A percentile compares a stretch with the other conserved stretches of the same genome.
phyloP scores from a whole-genome alignment of 2,797 vertebrate genomes.

The Anas acuta region DNA sequence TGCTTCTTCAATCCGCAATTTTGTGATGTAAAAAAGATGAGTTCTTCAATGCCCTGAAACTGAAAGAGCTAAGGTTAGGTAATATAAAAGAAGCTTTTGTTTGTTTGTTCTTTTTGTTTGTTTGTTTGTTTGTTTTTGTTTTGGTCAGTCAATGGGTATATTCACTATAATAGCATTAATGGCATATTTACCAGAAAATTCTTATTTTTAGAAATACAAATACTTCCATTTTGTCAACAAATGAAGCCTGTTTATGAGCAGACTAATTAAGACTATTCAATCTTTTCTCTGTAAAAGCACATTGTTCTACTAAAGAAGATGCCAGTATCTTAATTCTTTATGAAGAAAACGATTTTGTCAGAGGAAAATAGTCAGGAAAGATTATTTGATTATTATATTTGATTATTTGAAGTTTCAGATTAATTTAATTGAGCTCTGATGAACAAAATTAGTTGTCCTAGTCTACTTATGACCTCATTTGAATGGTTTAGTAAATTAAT shows the following conservation, averaged over 20 bases:
- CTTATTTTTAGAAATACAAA: neutral
- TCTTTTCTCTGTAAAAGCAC: slow-evolving; percentile 39
- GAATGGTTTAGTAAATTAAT: slow-evolving; percentile 61
- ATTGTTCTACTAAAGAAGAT: slow-evolving; percentile 50
- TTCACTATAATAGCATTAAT: slow-evolving; percentile 15
- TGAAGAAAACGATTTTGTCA: slow-evolving; percentile 62
- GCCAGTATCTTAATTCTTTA: slow-evolving; percentile 36
- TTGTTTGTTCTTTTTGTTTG: too few species aligned
- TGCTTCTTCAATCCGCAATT: neutral
- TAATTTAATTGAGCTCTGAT: slow-evolving; percentile 73
- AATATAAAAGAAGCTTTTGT: too few species aligned
- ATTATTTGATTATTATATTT: neutral
- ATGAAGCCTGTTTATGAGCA: slow-evolving; percentile 37
- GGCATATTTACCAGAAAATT: neutral
- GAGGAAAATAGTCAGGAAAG: slow-evolving; percentile 58
- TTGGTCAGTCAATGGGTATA: neutral
- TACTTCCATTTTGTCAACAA: slow-evolving; percentile 47
- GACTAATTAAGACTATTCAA: neutral
- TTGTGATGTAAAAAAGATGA: neutral
- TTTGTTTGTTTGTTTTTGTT: neutral
- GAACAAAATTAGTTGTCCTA: slow-evolving; percentile 71
- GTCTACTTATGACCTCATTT: slow-evolving; percentile 66
- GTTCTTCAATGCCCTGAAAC: neutral
- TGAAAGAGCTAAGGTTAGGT: neutral
- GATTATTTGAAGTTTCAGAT: slow-evolving; percentile 12